Conservation (phyloP, 2,888 invertebrate species). For the Lepas anatifera region DNA sequence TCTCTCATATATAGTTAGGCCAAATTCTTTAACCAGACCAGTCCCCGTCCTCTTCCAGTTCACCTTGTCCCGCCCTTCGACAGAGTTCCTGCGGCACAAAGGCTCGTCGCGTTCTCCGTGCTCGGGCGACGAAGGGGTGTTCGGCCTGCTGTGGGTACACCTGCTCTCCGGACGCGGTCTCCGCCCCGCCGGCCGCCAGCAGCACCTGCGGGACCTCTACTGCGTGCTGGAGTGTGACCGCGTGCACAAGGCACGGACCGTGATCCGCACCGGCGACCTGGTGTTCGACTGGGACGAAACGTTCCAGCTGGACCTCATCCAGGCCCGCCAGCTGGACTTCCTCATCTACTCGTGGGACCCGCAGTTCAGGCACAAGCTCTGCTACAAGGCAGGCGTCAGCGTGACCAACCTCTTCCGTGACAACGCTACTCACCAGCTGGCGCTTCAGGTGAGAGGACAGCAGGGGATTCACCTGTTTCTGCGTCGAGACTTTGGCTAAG, state of each 20-base stretch:
- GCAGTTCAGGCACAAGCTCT: constrained; percentile 76
- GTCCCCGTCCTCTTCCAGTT: no score
- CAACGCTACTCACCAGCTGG: constrained; percentile 44
- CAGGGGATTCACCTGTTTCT: no score
- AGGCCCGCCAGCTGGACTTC: constrained; percentile 86
- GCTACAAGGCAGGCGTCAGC: constrained; percentile 57
- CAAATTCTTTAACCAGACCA: no score
- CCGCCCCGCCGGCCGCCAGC: constrained; percentile 48
- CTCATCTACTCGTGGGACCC: constrained; percentile 99
- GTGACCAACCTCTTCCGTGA: constrained; percentile 65
- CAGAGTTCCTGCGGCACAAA: constrained; percentile 26
- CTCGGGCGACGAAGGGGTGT: constrained; percentile 45
- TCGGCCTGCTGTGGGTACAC: constrained; percentile 72
- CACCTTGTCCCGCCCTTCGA: no score
- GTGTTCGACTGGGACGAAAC: constrained; percentile 99
- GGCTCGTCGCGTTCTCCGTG: background rate
- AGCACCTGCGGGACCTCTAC: constrained; percentile 67
- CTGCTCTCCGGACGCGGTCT: constrained; percentile 69
- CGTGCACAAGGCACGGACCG: constrained; percentile 90
- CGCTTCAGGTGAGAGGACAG: no score
- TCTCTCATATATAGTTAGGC: no score
- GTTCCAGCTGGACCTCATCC: constrained; percentile 90
- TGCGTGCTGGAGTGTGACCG: constrained; percentile 96
- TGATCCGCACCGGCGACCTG: constrained; percentile 87
- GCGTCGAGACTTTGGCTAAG: no score